Conservation (phyloP, 2,797 vertebrate species). For the Molossus alvarezi region DNA sequence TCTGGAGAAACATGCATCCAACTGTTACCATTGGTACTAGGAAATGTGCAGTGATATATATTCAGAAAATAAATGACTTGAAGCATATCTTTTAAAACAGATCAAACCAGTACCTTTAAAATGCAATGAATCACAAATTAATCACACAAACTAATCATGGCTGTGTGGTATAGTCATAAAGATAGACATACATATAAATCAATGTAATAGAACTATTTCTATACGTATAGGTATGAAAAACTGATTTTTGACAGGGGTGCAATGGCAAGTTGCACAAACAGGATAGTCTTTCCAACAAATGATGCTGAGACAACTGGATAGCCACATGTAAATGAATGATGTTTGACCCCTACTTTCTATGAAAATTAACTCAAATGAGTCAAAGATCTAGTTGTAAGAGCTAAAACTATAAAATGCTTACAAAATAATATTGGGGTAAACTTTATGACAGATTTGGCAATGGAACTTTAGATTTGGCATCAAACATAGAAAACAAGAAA, state of each 20-base stretch:
- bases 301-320: slow-evolving; percentile 9
- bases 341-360: background rate
- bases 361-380: background rate
- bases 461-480: background rate
- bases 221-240: background rate
- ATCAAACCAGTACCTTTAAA: slow-evolving; percentile 8
- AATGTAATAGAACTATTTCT: background rate
- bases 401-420: slow-evolving; percentile 22
- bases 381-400: background rate
- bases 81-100: slow-evolving; percentile 32
- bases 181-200: background rate
- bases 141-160: slow-evolving; percentile 16
- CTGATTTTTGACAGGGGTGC: background rate
- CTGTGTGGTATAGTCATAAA: background rate
- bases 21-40: background rate
- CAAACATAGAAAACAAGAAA: background rate
- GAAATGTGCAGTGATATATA: background rate
- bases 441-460: slow-evolving; percentile 25
- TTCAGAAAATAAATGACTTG: slow-evolving; percentile 51
- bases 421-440: slow-evolving; percentile 34
- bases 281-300: background rate
- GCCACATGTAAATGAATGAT: slow-evolving; percentile 25
- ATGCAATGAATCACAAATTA: background rate
- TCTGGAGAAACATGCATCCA: background rate
- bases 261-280: background rate